Evolutionary conservation across 2,888 invertebrate species (phyloP).

Genomic region (Eupithecia centaureata): DNA sequence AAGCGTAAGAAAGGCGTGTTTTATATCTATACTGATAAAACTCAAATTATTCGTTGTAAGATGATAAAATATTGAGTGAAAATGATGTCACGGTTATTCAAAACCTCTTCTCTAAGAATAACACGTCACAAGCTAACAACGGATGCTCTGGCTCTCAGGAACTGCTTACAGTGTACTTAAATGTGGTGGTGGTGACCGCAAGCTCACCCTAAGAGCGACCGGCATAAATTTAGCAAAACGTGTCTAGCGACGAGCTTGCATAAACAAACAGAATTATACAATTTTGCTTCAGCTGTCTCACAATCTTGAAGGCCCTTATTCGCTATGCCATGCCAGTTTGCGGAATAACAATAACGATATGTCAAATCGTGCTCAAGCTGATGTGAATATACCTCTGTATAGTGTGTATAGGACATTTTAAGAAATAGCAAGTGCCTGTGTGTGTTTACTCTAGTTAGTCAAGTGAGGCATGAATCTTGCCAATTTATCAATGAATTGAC

Average conservation of each 20-base stretch:
- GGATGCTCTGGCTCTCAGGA: not conserved
- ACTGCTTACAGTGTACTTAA: slow-evolving; percentile 2
- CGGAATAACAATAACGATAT: not conserved
- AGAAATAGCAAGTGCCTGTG: not conserved
- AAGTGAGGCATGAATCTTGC: not conserved
- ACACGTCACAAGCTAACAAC: not conserved
- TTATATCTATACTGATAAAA: no score
- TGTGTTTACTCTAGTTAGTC: not conserved
- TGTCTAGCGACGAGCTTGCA: slow-evolving; percentile 20
- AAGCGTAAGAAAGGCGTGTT: no score
- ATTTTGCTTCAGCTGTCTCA: slow-evolving; percentile 14
- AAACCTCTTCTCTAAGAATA: no score
- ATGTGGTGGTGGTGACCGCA: slow-evolving; percentile 10
- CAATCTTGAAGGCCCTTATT: slow-evolving; percentile 9
- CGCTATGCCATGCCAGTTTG: not conserved
- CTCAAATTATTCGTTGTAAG: no score
- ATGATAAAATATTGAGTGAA: no score
- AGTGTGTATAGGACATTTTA: not conserved
- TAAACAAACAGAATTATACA: slow-evolving; percentile 14
- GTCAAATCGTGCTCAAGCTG: slow-evolving; percentile 5
- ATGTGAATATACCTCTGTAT: not conserved
- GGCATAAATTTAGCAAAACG: slow-evolving; percentile 31
- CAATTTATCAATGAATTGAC: not conserved
- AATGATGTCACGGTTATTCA: no score
- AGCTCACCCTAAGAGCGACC: slow-evolving; percentile 10